Evolutionary conservation across 2,888 invertebrate genomes (phyloP), one percentile per base, ranked within the genome.

Genomic region (Tolmerus cingulatus): DNA sequence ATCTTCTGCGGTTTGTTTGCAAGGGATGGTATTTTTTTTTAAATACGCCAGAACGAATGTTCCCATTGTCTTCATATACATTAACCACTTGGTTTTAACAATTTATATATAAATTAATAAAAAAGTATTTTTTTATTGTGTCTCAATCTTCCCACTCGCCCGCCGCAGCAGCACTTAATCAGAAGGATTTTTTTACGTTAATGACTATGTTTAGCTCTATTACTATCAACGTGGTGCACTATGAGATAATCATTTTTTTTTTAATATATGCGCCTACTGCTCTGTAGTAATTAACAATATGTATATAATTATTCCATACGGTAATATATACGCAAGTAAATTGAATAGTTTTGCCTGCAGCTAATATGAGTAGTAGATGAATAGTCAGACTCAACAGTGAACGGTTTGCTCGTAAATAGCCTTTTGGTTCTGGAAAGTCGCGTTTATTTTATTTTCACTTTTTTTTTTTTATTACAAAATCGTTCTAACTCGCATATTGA

Each of bases 51-150:
- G 51, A 66, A 66, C 66, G 66, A 66, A 66, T 66, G 66, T n/a
- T 51, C 27, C n/a, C 30, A 55, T 55, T 27, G 37, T 79, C 8
- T 14, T 74, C 27, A 40, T 66, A 23, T 84, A 40, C 34, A 40
- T 84, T 57, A 57, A 66, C 66, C 84, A 84, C 23, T 66, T 66
- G 23, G 9, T 23, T 66, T 66, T 23, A 66, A 66, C 66, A 23
- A 66, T 66, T 23, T 66, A 66, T 84, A 66, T 84, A 84, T 84
- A 84, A 84, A 84, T 84, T 66, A 66, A 84, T 84, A 84, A 19
- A 84, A 84, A 84, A 84, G 30, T 43, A 8, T n/a, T 19, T 84
- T 7, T 74, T 78, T 66, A 37, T 66, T 66, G 40, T 84, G 30
- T 84, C 51, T 51, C 40, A 23, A 79, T 46, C 27, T 40, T 57